Base-by-base conservation (phyloP, 2,113 vertebrate species). In the Malurus alboscapulatus region DNA sequence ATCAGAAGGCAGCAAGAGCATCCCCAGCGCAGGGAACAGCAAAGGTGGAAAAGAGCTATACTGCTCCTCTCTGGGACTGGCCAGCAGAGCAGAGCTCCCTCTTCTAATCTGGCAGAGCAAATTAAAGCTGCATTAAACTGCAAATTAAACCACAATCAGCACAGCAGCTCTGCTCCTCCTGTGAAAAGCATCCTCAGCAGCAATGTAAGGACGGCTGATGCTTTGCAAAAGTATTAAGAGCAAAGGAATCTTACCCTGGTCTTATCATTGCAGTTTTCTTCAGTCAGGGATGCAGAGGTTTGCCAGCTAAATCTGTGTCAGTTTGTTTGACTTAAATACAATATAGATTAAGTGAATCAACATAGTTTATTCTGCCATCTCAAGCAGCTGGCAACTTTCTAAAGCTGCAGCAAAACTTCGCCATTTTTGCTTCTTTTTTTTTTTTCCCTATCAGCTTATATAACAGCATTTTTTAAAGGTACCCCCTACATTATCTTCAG, bases 401-500 rank as follows among this genome's bases (percentile, higher is more conserved):
- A 59, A 92, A 82, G 47, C 48, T 75, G 82, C 40, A 58, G 50
- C 27, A 88, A 67, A 95, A 91, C 26, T 91, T 90, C 17, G 2
- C 40, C 63, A 38, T 74, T 88, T 85, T 75, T 50, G 8, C 53
- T 89, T 80, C 3, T 4, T 84, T 83, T 30, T n/a, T 9, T 5
- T 42, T 16, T 32, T 77, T 25, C 16, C 27, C 77, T 34, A 26
- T 61, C 30, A 63, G 42, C 75, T 96, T 95, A 92, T 15, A 36
- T 81, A 96, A 96, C 53, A 79, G 79, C 4, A 54, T 36, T 34
- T 53, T 81, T 74, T 75, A 84, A 95, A 96, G 93, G 76, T 89
- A 78, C 57, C 91, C 91, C 74, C 74, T 79, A 48, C 80, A 48
- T 69, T 92, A 77, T 92, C 80, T 62, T 67, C 38, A 72, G 92